Base-by-base conservation (phyloP, 2,797 vertebrate species). In the Anguilla anguilla region DNA sequence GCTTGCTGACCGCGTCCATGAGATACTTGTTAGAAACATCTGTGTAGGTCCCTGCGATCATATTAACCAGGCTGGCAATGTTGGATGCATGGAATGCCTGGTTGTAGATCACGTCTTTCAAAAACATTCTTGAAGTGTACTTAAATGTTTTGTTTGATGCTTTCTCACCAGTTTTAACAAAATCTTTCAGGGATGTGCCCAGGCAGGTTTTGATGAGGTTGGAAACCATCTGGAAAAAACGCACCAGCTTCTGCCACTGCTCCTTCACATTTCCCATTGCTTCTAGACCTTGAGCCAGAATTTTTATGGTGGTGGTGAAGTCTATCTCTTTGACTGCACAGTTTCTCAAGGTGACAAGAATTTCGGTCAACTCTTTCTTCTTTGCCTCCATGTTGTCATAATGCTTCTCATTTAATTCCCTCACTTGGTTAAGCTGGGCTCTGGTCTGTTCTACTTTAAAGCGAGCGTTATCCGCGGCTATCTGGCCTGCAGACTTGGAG, bases 141-240 rank as follows among this genome's bases (percentile, higher is more conserved):
- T 59, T 87, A 11, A 88, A 6, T 49, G 79, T 9, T 46, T 19
- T 28, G 13, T 6, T 7, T 17, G 57, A 28, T 55, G 72, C 10
- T 0, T 88, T 87, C 0, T 87, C 72, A 0, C 87, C 84, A 3
- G 88, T 88, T 0, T 69, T 69, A 2, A 85, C 59, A 83, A 94
- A 92, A n/a, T 91, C 69, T 55, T 43, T 89, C 81, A 93, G 85
- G 35, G 87, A 55, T 55, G 51, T 89, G 49, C 15, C 89, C 79
- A 94, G 77, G 83, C 87, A 89, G 64, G 87, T 88, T 15, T 90
- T 85, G 6, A 93, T 88, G 82, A 93, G 85, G 87, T 82, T 91
- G 53, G 93, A 93, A 35, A 94, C 89, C 91, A 94, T 94, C 85
- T 93, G 89, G 85, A 93, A 94, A 81, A 93, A 94, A 22, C 64